Evolutionary conservation across 2,113 vertebrate genomes (phyloP), one percentile per base, ranked within the genome.

Genomic region (Anoura caudifer): DNA sequence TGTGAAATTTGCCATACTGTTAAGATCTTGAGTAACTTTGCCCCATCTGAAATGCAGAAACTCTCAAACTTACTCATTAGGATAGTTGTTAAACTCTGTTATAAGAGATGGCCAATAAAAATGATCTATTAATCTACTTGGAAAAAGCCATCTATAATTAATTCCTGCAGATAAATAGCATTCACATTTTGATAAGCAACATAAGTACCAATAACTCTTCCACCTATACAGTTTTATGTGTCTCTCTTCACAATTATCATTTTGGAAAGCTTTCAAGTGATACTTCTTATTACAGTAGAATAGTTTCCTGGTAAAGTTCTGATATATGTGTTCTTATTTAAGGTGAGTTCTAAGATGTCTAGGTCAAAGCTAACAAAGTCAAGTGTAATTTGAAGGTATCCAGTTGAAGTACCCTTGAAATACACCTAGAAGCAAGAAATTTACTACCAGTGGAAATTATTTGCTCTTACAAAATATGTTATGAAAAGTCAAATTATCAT

Each of bases 191-290:
- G 86, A 94, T 22, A 96, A 92, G 36, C 20, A 79, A 50, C 16
- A 93, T 91, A 87, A 84, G 93, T 6, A 61, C 5, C 24, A 91
- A 63, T 97, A 97, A 94, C 24, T 98, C 93, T 89, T 85, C 20
- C 43, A 90, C 67, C 41, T 10, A 33, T 95, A 75, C 79, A 97
- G 76, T 84, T 97, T 97, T 97, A 97, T 90, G 95, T 90, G 19
- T 72, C 89, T 95, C 28, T 97, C 50, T 91, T 24, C 17, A 75
- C 97, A 98, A 97, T 97, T 91, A 90, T 31, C 87, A 95, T 92
- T 95, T 81, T 91, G 22, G 61, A 94, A 82, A 85, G 47, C 41
- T 94, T 63, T 86, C 92, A 91, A 73, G 59, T 97, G 56, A 92
- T 41, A 61, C 45, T 1, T 89, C 47, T 90, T 45, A 36, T 90